Conservation (phyloP, 2,888 invertebrate genomes). For the Blomia tropicalis region DNA sequence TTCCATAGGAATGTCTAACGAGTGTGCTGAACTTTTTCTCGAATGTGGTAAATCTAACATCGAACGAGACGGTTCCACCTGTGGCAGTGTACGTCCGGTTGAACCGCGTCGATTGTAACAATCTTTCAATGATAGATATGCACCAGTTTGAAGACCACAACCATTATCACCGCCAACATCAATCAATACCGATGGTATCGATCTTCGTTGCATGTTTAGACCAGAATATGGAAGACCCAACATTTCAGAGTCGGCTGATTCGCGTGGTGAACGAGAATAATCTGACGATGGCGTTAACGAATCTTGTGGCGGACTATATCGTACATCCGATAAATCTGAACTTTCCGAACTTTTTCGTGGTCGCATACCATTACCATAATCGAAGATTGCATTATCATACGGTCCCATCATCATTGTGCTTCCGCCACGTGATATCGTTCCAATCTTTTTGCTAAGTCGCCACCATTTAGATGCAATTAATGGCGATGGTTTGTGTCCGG, state of each 20-base stretch:
- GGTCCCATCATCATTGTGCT: background rate
- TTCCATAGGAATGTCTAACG: constrained; percentile 28
- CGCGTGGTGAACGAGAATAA: constrained; percentile 19
- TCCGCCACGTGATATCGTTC: background rate
- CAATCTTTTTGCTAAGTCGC: background rate
- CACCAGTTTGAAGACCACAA: background rate
- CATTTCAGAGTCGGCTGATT: constrained; percentile 26
- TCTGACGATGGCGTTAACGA: constrained; percentile 24
- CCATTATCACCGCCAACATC: constrained; percentile 21
- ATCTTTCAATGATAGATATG: constrained; percentile 23
- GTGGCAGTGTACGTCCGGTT: constrained; percentile 26
- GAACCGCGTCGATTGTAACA: constrained; percentile 24
- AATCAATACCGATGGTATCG: constrained; percentile 25
- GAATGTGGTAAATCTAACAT: constrained; percentile 23
- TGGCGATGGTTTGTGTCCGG: background rate
- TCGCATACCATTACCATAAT: constrained; percentile 6
- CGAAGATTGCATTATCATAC: constrained; percentile 11
- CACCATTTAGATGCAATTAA: background rate
- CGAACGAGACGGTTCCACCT: constrained; percentile 16
- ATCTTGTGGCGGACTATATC: constrained; percentile 21
- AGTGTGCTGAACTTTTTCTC: constrained; percentile 36
- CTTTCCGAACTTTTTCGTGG: constrained; percentile 20
- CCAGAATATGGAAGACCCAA: constrained; percentile 17
- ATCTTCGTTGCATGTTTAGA: constrained; percentile 23
- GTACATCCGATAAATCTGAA: constrained; percentile 19